Conservation (phyloP, 2,113 vertebrate genomes). For the Crotalus tigris region DNA sequence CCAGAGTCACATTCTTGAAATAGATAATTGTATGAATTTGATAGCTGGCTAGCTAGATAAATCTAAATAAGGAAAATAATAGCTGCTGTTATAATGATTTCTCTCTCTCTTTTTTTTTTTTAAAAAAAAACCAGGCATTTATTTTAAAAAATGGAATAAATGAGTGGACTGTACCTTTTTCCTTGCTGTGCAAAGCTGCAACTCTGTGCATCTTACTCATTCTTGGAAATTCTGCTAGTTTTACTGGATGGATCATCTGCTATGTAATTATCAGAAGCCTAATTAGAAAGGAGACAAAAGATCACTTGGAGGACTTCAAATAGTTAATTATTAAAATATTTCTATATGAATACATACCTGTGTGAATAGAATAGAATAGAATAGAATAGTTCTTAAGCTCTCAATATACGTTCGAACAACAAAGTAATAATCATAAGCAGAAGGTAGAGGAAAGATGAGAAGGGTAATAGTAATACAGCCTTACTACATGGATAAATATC, state of each 20-base stretch:
- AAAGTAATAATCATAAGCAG: no score
- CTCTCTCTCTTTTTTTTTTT: background rate
- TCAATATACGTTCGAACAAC: no score
- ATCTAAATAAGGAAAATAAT: background rate
- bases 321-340: background rate
- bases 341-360: background rate
- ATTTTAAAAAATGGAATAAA: background rate
- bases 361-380: no score
- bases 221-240: conserved; percentile 44
- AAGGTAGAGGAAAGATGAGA: no score
- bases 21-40: background rate
- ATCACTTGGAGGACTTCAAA: background rate
- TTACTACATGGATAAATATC: no score
- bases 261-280: background rate
- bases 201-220: conserved; percentile 58
- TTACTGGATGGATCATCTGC: conserved; percentile 58
- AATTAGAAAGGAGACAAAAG: conserved; percentile 38
- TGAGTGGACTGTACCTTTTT: conserved; percentile 61
- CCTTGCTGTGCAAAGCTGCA: conserved; percentile 41
- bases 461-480: no score
- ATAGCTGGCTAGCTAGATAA: background rate
- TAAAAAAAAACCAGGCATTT: background rate
- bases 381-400: no score
- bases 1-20: background rate
- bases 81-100: background rate